Base-by-base conservation (phyloP, 2,888 invertebrate species). In the Epistrophe grossulariae region DNA sequence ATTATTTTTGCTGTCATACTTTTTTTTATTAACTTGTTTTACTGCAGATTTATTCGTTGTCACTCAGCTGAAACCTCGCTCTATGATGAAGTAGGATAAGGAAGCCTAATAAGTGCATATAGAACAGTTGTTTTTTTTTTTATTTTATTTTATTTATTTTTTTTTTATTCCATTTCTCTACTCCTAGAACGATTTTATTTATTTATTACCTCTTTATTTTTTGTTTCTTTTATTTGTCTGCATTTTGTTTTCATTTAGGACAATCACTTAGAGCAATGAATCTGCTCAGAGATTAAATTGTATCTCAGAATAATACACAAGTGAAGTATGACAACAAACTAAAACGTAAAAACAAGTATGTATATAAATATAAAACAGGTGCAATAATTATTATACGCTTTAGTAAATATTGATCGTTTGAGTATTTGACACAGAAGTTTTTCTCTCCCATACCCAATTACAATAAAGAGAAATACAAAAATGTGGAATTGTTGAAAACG, bases 61-160 rank as follows among this genome's bases (percentile, higher is more conserved):
- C 82, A 64, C 38, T 60, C 62, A 13, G 50, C 66, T 60, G 48
- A 73, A 24, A 40, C 35, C 68, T 66, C 24, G 24, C 35, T 43
- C n/a, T 50, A 60, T 52, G 43, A 68, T 66, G 59, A 43, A 62
- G 76, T 76, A 48, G 40, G 31, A 59, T 66, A 38, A 64, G 40
- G 85, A 85, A 85, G 31, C 85, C 85, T 40, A 31, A 78, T 50
- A 70, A 85, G 66, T 85, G 82, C 82, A 59, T 52, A 76, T 48
- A 62, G 68, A 38, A 19, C 50, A 48, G 62, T 57, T 40, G 62
- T 48, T 40, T 70, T 50, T 59, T 48, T 19, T 72, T 52, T 38
- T 17, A 57, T 31, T 17, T 28, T 40, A 43, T 70, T 70, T 70
- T 55, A 19, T 70, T 70, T 24, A 24, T 55, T 28, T 40, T n/a